Evolutionary conservation across 2,888 invertebrate species (phyloP), one percentile per base, ranked within the genome.

Genomic region (Leptura quadrifasciata): DNA sequence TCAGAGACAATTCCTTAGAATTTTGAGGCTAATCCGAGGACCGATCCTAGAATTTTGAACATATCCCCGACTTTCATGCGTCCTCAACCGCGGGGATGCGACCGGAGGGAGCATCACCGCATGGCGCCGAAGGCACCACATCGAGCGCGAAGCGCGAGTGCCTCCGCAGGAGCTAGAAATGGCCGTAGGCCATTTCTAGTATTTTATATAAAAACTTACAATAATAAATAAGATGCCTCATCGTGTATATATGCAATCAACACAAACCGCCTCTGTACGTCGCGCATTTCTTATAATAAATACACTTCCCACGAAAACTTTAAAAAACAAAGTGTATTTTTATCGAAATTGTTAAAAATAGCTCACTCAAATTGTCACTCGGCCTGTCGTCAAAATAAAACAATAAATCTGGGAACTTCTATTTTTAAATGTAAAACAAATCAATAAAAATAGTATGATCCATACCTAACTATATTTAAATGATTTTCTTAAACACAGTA

Each of bases 311-410:
- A 61, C 61, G 17, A 39, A 63, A 63, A 39, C 10, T 39, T 63
- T 35, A 10, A 15, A 39, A 18, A 39, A 39, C 27, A 24, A 15
- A 21, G 39, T 63, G 1, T 61, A 63, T 63, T 63, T 63, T 63
- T 39, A 63, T 10, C 17, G 20, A 17, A 18, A 18, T 52, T 47
- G 9, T 20, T 52, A 47, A 52, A 65, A 65, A 52, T 65, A 52
- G 1, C 21, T 39, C 18, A 12, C 6, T 15, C 10, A 39, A 9
- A 8, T 15, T 20, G 52, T 52, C 47, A 47, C 47, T 47, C 39
- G 17, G 18, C 39, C 18, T 47, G n/a, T 35, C 47, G 64, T 65
- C 63, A 63, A 63, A 63, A 35, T 63, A 35, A 63, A 20, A 63
- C 17, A 63, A 63, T 58, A 58, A 24, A 12, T 24, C n/a, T 15